phyloP scores from a whole-genome alignment of 2,113 vertebrate species.

The Ibidorhyncha struthersii region DNA sequence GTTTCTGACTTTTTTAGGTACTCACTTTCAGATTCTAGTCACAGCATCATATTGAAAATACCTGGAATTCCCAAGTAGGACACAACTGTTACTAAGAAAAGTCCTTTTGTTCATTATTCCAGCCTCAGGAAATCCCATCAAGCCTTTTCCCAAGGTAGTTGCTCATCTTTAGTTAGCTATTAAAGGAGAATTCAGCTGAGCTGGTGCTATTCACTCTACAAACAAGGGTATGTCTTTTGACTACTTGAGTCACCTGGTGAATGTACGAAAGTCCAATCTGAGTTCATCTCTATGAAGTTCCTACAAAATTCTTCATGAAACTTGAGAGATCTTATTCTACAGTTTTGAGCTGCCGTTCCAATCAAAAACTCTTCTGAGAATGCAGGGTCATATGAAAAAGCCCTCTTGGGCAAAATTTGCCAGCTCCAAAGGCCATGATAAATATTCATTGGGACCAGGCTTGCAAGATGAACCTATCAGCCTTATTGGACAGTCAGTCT shows the following conservation, averaged over 20 bases:
- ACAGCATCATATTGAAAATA: neutral
- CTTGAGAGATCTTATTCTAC: neutral
- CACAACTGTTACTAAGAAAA: neutral
- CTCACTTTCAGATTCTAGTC: neutral
- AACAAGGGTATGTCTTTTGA: neutral
- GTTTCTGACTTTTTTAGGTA: neutral
- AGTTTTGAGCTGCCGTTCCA: neutral
- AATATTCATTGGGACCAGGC: neutral
- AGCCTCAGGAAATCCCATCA: neutral
- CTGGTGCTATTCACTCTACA: neutral
- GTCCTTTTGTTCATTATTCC: neutral
- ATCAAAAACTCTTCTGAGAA: neutral
- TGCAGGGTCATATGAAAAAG: neutral
- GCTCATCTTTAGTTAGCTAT: neutral
- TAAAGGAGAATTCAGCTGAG: neutral
- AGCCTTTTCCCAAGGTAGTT: neutral
- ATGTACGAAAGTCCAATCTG: neutral
- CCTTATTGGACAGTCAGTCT: neutral
- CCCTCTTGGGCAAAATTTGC: neutral
- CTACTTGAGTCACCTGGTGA: neutral
- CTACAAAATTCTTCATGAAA: neutral
- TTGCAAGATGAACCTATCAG: neutral
- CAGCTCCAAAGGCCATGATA: neutral
- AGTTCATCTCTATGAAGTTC: neutral
- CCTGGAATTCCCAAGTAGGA: neutral